Evolutionary conservation across 2,113 vertebrate species (phyloP).

Genomic region (Hemiscyllium ocellatum): DNA sequence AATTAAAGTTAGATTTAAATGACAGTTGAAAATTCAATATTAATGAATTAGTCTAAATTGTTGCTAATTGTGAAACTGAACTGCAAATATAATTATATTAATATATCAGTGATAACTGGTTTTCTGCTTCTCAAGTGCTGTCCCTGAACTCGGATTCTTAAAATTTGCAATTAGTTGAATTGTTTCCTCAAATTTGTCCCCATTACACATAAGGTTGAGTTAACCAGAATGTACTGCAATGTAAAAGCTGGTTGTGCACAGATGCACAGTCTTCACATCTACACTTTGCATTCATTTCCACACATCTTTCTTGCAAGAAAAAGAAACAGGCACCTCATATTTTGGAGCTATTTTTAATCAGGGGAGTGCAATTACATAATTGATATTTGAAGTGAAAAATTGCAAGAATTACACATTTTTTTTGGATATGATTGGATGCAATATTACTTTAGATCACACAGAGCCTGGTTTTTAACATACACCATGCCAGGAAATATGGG

Average conservation of each 20-base stretch:
- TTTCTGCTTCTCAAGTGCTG: background rate
- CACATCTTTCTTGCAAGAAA: background rate
- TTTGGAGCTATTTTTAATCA: background rate
- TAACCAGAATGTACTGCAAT: background rate
- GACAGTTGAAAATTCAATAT: background rate
- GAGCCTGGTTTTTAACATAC: background rate
- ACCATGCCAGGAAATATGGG: background rate
- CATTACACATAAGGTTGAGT: background rate
- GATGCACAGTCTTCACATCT: background rate
- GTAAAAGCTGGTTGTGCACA: background rate
- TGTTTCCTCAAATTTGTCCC: slow-evolving; percentile 3
- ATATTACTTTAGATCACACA: background rate
- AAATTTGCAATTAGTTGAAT: background rate
- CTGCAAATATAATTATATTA: background rate
- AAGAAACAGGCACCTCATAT: background rate
- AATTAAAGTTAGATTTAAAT: background rate
- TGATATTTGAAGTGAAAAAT: background rate
- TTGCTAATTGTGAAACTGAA: background rate
- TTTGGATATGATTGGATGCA: background rate
- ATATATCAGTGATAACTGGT: background rate
- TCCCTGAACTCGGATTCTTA: background rate
- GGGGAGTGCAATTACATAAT: background rate
- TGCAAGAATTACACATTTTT: background rate
- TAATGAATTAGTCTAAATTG: background rate
- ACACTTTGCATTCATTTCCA: background rate